Evolutionary conservation across 2,113 vertebrate genomes (phyloP), one percentile per base, ranked within the genome.

Genomic region (Grallaria varia): DNA sequence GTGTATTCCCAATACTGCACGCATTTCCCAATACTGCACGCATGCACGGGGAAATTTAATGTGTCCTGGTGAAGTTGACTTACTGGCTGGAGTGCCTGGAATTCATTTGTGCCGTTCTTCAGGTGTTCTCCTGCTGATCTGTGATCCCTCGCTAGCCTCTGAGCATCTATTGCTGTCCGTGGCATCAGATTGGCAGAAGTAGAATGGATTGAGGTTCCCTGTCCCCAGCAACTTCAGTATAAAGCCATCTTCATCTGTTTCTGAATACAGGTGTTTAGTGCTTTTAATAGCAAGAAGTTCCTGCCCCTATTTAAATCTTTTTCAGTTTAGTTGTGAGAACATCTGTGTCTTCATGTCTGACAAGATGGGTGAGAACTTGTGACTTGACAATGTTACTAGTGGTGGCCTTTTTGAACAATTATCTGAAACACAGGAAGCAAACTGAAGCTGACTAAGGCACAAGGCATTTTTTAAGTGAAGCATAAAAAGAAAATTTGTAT

Each of bases 11-110:
- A 6, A 39, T 55, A 6, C 56, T 11, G 6, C 0, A 0, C 45
- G 12, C n/a, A n/a, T 14, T 40, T 18, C 28, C 10, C 9, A 6
- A 39, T 55, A 6, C 56, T 11, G 6, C 0, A 0, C 45, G 12
- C n/a, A n/a, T 14, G 16, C 45, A 47, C 45, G 22, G 45, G 45
- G 19, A 16, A 12, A 12, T 55, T 79, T 17, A 8, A n/a, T 30
- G 24, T 4, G 23, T 30, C 12, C 40, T 71, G n/a, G 15, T 71
- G 24, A 40, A 71, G 49, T 8, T 17, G 24, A 25, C 10, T 55
- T 24, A 5, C 20, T 55, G 13, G 1, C 16, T 47, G 24, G 47
- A 30, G 40, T 24, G 13, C 20, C 24, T 4, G 1, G 19, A 40
- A 62, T 30, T 47, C 12, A 28, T 79, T 47, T 40, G 16, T 17